Base-by-base conservation (phyloP, 2,888 invertebrate species). In the Uropetala carovei region DNA sequence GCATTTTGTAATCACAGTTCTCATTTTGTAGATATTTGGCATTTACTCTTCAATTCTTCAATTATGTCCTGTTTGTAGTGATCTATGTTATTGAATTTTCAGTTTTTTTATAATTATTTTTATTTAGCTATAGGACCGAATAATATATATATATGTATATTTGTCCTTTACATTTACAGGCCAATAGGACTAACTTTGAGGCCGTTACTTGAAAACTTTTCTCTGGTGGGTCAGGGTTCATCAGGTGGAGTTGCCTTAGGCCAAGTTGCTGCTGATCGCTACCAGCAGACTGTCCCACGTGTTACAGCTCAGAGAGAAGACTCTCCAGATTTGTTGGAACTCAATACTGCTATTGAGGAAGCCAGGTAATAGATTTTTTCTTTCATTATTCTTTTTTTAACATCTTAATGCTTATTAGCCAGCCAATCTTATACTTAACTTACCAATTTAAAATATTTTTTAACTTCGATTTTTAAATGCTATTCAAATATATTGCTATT, bases 331-430 rank as follows among this genome's bases (percentile, higher is more conserved):
- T 97, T 96, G 95, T 96, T 96, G 93, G 96, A 97, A 93, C 96
- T 97, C 93, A 97, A 97, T 95, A 95, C 96, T 93, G 97, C 97
- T 94, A 97, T 97, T 94, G 97, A 97, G 95, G 97, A 97, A 95
- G 97, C 97, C 93, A 96, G 97, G 97, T 97, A 95, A 95, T 95
- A 94, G 82, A 56, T 27, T n/a, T 58, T 60, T 60, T 16, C 59
- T 57, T 58, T 22, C 85, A 13, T 22, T 13, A 22, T 85, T 8
- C 22, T 27, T 58, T 27, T 85, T 59, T 68, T 7, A 43, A 5
- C 43, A 43, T 43, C 43, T 43, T 43, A 43, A 43, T 43, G 43
- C 43, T 43, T 43, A 43, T 43, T 43, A 43, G 5, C 5, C 43
- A 43, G 5, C 5, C 43, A 43, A 43, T 5, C 1, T 43, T 43